Percentiles rank a stretch among this genome's conserved stretches.
These are phyloP conservation scores for Acleris cristana DNA, from an alignment of 2,888 invertebrate species.

Conservation along the genomic window DNA sequence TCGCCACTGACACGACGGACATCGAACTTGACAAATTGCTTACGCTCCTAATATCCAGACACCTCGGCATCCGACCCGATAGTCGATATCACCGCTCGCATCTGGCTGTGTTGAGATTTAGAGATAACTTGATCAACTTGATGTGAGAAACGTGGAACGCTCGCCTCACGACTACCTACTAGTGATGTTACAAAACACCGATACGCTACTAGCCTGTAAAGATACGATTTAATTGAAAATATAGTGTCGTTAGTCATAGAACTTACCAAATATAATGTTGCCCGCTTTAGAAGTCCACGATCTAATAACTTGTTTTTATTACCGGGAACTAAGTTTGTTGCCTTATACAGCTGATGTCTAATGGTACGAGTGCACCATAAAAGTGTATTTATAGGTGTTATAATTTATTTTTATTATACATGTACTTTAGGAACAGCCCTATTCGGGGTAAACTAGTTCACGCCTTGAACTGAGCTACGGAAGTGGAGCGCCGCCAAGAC, in stretches of 20 bases:
- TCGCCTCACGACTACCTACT: conserved; percentile 38
- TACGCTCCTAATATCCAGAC: conserved; percentile 80
- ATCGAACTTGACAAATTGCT: conserved; percentile 81
- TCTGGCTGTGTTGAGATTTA: conserved; percentile 73
- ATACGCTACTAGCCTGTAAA: conserved; percentile 44
- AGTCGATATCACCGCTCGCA: conserved; percentile 69
- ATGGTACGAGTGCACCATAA: conserved; percentile 59
- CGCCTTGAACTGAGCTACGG: conserved; percentile 46
- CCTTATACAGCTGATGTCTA: conserved; percentile 52
- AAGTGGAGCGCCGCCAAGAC: conserved; percentile 48
- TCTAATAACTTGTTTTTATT: conserved; percentile 60
- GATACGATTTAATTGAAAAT: conserved; percentile 25
- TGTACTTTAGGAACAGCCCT: conserved; percentile 55
- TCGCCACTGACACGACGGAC: conserved; percentile 75
- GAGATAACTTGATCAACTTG: conserved; percentile 75
- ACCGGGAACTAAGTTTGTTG: conserved; percentile 50
- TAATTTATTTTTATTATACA: conserved; percentile 61
- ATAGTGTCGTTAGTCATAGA: conserved; percentile 35
- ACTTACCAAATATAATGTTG: conserved; percentile 47
- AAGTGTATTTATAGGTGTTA: conserved; percentile 61
- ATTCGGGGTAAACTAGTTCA: conserved; percentile 58
- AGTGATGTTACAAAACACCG: conserved; percentile 56
- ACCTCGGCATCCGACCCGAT: conserved; percentile 71
- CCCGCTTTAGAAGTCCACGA: conserved; percentile 52
- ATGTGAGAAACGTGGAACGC: conserved; percentile 58